Evolutionary conservation across 2,113 vertebrate genomes (phyloP), one percentile per base, ranked within the genome.

Genomic region (Emydura subglobosa): DNA sequence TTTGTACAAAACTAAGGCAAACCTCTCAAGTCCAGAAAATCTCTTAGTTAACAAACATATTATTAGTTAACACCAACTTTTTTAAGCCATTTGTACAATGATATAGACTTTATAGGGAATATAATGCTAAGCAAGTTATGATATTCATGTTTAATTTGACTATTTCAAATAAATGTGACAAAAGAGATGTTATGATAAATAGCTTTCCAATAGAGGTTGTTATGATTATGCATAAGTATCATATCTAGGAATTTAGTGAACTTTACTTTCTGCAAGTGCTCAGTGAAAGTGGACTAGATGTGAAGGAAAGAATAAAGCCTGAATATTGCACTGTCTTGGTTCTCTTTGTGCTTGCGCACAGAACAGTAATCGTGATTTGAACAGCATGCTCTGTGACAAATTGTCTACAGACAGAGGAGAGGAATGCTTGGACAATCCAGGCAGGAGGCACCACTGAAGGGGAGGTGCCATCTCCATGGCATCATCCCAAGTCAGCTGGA

Each of bases 401-500:
- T 91, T 59, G 39, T 49, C 34, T 12, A 42, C 12, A 0, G 0
- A 42, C 27, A 25, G 29, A 61, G 50, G 42, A 34, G 80, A 47
- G 47, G 47, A 90, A 95, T 83, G 29, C 31, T 21, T 42, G 81
- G 27, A 10, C 91, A 39, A 87, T 72, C 27, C 55, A 93, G 39
- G 51, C 39, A 93, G 50, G 13, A 68, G 25, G 27, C 27, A 61
- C 57, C 13, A 3, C 57, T 14, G 29, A 59, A 59, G 55, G 57
- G 11, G 12, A 27, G 29, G 59, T 16, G 31, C 59, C 27, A 61
- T 34, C 29, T 61, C 29, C 29, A 31, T 61, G 59, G 59, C 59
- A 61, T 34, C 7, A 31, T 34, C 59, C 59, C 27, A 6, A 61
- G 29, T 61, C 14, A 34, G 6, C 59, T 34, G 29, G 16, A 34